Percentiles rank a stretch among this genome's conserved stretches.
Evolutionary conservation across 1,140 invertebrate genomes (phyloP).

Genomic region (Colletes gigas): DNA sequence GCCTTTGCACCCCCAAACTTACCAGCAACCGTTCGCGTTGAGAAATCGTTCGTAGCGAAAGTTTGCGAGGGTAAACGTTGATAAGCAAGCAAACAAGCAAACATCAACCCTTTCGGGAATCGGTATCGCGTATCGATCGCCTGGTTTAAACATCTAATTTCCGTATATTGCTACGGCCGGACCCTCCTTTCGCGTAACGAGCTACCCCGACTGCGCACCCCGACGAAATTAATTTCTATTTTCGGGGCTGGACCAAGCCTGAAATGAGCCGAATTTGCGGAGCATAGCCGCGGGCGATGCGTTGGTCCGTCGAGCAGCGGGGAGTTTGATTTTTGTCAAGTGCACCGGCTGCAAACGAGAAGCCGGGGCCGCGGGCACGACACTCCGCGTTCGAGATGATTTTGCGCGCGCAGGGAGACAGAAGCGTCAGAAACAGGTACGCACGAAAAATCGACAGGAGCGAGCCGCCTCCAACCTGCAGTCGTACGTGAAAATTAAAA

Average conservation of each 20-base stretch:
- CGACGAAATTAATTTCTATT: conserved; percentile 52
- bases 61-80: too few species aligned
- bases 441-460: conserved; percentile 32
- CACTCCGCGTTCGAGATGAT: neutral
- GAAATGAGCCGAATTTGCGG: conserved; percentile 42
- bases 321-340: conserved; percentile 63
- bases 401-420: too few species aligned
- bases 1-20: conserved; percentile 1
- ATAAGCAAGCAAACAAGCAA: too few species aligned
- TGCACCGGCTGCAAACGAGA: conserved; percentile 48
- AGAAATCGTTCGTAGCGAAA: neutral
- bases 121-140: too few species aligned
- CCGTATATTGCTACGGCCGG: too few species aligned
- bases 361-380: conserved; percentile 26
- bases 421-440: neutral
- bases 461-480: conserved; percentile 15
- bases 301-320: neutral
- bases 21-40: neutral
- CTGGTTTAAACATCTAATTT: too few species aligned
- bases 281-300: conserved; percentile 14
- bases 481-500: conserved; percentile 46
- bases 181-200: too few species aligned
- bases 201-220: neutral
- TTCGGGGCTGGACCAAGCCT: neutral
- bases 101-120: too few species aligned